phyloP scores from a whole-genome alignment of 2,888 invertebrate species.

The Macrosoma leucophasiata region DNA sequence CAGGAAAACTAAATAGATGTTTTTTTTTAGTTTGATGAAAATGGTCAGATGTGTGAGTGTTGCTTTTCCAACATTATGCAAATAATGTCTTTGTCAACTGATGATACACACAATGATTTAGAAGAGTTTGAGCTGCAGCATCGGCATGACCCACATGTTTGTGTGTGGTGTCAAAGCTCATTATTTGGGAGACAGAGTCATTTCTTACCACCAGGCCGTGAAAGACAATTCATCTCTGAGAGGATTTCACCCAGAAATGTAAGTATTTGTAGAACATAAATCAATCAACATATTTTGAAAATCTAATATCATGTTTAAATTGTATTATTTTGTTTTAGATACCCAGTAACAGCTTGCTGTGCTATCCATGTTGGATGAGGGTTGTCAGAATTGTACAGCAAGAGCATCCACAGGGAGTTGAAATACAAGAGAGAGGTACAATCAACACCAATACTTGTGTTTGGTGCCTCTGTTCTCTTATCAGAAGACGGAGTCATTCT shows the following conservation, averaged over 20 bases:
- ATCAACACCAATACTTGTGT: neutral
- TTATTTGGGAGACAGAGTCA: neutral
- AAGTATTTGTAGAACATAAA: neutral
- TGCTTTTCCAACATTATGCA: neutral
- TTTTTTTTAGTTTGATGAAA: neutral
- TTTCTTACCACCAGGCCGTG: neutral
- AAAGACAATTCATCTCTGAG: neutral
- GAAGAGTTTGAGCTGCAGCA: neutral
- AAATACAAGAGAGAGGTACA: neutral
- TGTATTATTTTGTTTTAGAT: neutral
- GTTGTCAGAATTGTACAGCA: neutral
- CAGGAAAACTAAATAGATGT: neutral
- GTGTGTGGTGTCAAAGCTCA: neutral
- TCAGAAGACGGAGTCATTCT: neutral
- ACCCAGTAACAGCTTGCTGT: neutral
- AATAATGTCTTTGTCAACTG: neutral
- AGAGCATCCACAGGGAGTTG: neutral
- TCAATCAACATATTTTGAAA: no score
- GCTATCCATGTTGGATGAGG: neutral
- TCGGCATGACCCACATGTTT: neutral
- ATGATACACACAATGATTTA: neutral
- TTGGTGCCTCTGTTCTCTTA: slow-evolving; percentile 1
- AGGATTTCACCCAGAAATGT: neutral
- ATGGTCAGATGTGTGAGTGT: neutral
- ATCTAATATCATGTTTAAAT: neutral